Percentiles rank a stretch among this genome's conserved stretches.
phyloP scores from a whole-genome alignment of 2,888 invertebrate species.

The Drosophila borborema region DNA sequence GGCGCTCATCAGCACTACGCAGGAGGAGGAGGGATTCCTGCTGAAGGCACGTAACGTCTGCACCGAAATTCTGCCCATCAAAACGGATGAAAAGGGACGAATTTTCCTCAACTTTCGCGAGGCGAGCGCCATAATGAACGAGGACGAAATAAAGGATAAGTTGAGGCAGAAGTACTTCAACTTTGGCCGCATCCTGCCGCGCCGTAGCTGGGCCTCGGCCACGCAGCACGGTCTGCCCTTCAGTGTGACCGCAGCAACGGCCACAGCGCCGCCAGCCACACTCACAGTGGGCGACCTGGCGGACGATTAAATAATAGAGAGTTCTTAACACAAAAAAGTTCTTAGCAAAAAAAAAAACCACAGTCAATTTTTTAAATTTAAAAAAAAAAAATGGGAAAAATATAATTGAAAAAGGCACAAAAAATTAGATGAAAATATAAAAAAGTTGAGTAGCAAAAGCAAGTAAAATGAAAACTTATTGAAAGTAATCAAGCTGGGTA shows the following conservation, averaged over 20 bases:
- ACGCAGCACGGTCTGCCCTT: conserved; percentile 80
- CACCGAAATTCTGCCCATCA: conserved; percentile 85
- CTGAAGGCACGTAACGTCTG: conserved; percentile 84
- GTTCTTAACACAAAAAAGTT: conserved; percentile 9
- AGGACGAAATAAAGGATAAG: conserved; percentile 85
- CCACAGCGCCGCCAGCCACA: conserved; percentile 51
- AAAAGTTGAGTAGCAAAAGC: not conserved
- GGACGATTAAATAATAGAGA: conserved; percentile 55
- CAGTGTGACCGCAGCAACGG: conserved; percentile 58
- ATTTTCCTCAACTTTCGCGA: conserved; percentile 85
- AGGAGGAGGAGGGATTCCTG: conserved; percentile 81
- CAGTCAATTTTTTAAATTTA: not conserved
- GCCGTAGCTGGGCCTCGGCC: conserved; percentile 84
- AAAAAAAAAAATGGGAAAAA: not conserved
- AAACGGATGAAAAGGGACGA: conserved; percentile 84
- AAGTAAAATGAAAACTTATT: not conserved
- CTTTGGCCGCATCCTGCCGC: conserved; percentile 82
- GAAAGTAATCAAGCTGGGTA: not conserved
- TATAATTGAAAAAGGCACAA: conserved; percentile 4
- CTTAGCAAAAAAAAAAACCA: no score
- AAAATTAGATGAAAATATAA: conserved; percentile 3
- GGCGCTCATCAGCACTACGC: conserved; percentile 10
- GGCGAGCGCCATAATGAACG: conserved; percentile 85
- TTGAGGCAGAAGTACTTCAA: conserved; percentile 83
- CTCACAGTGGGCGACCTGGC: conserved; percentile 72